phyloP scores from a whole-genome alignment of 2,888 invertebrate species.

The Meteorus colon region DNA sequence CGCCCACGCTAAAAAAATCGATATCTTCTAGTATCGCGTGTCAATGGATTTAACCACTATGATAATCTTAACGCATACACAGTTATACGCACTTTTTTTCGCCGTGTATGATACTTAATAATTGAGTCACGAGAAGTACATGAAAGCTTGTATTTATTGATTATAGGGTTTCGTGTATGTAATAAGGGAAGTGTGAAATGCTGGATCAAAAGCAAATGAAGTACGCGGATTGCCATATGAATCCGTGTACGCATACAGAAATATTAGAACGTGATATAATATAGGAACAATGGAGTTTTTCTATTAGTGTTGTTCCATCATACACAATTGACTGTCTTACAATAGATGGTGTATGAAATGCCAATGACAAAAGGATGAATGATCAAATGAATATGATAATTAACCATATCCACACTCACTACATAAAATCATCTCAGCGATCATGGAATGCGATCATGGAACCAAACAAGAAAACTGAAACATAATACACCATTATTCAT shows the following conservation, averaged over 20 bases:
- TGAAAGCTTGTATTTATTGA: background rate
- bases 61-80: constrained; percentile 19
- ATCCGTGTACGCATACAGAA: background rate
- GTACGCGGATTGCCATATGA: background rate
- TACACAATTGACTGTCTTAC: background rate
- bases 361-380: background rate
- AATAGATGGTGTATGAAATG: background rate
- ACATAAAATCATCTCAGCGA: background rate
- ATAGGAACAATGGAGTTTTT: background rate
- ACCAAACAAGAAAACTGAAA: background rate
- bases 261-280: background rate
- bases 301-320: background rate
- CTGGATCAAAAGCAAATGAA: background rate
- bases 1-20: constrained; percentile 6
- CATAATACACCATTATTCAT: too few relatives aligned
- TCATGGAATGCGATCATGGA: background rate
- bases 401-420: background rate
- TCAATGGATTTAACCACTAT: constrained; percentile 17
- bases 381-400: background rate
- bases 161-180: background rate
- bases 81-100: constrained; percentile 12
- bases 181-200: background rate
- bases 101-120: background rate
- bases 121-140: background rate
- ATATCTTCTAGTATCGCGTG: constrained; percentile 28